phyloP scores from a whole-genome alignment of 1,140 invertebrate genomes.

The Tigriopus japonicus region DNA sequence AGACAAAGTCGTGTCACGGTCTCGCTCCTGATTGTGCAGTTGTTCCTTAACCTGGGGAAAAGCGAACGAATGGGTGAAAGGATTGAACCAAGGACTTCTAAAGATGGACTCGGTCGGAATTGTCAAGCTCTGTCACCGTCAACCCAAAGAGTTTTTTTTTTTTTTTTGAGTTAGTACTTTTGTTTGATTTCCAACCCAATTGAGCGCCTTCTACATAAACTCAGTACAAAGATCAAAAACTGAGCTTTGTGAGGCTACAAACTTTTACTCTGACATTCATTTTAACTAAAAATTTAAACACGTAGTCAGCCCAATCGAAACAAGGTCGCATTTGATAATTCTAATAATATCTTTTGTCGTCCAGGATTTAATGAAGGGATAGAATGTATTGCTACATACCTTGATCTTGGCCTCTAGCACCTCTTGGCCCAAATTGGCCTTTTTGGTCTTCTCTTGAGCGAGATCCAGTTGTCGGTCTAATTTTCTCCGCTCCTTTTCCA shows the following conservation, averaged over 20 bases:
- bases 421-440: constrained; percentile 6
- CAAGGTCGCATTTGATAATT: background rate
- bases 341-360: background rate
- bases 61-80: background rate
- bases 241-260: no score
- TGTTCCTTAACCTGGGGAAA: background rate
- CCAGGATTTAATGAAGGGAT: no score
- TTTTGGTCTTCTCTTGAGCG: constrained; percentile 9
- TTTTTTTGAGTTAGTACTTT: no score
- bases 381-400: background rate
- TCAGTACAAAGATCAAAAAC: no score
- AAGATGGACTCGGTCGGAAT: no score
- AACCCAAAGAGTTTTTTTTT: no score
- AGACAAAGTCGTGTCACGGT: background rate
- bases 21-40: background rate
- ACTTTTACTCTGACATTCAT: no score
- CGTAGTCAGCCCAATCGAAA: background rate
- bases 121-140: no score
- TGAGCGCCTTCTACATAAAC: no score
- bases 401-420: constrained; percentile 9
- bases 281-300: background rate
- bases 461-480: constrained; percentile 4
- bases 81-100: background rate
- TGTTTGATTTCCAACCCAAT: no score
- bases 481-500: constrained; percentile 5